Conservation (phyloP, 2,113 vertebrate species). For the Craseonycteris thonglongyai region DNA sequence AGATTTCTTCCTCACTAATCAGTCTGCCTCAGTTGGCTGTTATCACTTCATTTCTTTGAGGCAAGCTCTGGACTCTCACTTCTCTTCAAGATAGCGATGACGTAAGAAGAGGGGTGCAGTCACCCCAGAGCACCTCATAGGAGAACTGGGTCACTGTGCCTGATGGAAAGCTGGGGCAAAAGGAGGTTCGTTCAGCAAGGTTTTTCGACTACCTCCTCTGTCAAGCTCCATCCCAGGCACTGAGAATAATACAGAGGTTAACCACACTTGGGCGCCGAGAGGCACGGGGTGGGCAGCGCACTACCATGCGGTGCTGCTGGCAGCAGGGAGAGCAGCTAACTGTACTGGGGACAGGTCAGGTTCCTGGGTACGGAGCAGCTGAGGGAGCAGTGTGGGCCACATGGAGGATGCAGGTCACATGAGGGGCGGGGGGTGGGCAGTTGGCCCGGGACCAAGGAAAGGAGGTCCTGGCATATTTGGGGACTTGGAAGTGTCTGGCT, state of each 20-base stretch:
- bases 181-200: background rate
- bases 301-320: accelerated
- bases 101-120: accelerated
- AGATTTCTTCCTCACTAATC: background rate
- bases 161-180: background rate
- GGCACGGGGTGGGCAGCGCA: background rate
- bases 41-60: background rate
- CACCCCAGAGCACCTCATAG: background rate
- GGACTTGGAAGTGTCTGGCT: background rate
- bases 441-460: background rate
- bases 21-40: background rate
- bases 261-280: too few relatives aligned
- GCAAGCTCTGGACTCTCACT: background rate
- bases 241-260: background rate
- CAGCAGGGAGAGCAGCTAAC: background rate
- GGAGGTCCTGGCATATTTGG: background rate
- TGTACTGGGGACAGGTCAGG: background rate
- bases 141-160: background rate
- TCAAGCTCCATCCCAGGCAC: background rate
- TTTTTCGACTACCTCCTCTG: background rate
- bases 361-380: background rate
- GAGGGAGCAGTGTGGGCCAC: background rate
- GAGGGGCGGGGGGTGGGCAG: background rate
- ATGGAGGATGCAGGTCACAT: background rate
- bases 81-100: background rate